Conservation (phyloP, 2,888 invertebrate species). For the Notodromas monacha region DNA sequence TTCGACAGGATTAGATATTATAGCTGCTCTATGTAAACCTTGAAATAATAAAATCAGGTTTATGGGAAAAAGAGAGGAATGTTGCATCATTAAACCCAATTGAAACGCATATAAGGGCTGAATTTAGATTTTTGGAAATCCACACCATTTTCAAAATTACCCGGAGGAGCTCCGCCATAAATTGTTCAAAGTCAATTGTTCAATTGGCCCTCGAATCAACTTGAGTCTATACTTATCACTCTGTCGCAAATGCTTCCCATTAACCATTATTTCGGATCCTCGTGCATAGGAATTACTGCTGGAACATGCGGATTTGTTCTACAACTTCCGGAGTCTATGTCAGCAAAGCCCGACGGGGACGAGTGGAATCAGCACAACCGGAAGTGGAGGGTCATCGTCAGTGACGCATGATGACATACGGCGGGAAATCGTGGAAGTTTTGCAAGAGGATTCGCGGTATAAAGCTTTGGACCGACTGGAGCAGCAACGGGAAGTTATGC, state of each 20-base stretch:
- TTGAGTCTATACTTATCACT: no score
- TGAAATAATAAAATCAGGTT: no score
- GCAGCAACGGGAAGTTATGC: constrained; percentile 69
- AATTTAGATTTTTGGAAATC: no score
- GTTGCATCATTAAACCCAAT: no score
- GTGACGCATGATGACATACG: constrained; percentile 77
- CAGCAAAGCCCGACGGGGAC: no score
- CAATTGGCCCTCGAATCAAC: no score
- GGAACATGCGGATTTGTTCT: constrained; percentile 72
- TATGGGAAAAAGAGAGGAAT: no score
- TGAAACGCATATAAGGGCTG: no score
- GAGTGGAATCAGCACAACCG: neutral
- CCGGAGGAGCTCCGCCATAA: no score
- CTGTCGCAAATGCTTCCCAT: no score
- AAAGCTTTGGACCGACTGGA: constrained; percentile 71
- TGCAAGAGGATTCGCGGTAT: constrained; percentile 73
- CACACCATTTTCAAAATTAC: no score
- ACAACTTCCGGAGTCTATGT: constrained; percentile 64
- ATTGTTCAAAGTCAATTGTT: no score
- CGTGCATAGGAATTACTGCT: constrained; percentile 38
- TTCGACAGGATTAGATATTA: neutral
- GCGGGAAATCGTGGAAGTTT: constrained; percentile 59
- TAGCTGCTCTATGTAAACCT: neutral
- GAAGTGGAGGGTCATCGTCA: constrained; percentile 29
- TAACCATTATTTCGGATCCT: neutral